These are phyloP conservation scores for Troides helena DNA, from an alignment of 2,888 invertebrate species.

Conservation along the genomic window DNA sequence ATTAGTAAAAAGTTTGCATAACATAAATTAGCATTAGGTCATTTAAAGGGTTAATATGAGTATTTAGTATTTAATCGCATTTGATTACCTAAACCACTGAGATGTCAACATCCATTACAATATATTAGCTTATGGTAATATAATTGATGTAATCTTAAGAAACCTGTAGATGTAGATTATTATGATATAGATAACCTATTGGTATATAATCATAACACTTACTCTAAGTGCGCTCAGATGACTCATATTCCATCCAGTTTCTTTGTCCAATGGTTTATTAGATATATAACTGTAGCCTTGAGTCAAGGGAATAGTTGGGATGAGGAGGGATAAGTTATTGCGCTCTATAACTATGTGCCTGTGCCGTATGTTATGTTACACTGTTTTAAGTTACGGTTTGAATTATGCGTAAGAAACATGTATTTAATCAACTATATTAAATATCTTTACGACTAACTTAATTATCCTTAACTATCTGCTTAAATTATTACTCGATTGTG, in stretches of 20 bases:
- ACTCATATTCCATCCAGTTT: conserved; percentile 44
- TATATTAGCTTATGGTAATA: too few species aligned
- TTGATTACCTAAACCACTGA: too few species aligned
- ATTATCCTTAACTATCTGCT: conserved; percentile 10
- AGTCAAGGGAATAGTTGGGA: conserved; percentile 77
- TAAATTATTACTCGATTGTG: not conserved
- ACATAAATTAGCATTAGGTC: too few species aligned
- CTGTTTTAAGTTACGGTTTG: conserved; percentile 66
- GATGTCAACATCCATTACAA: too few species aligned
- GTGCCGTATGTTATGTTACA: conserved; percentile 72
- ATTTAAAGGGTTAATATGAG: too few species aligned
- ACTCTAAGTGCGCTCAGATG: conserved; percentile 10
- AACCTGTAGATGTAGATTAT: too few species aligned
- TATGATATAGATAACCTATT: too few species aligned
- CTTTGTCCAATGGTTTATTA: conserved; percentile 42
- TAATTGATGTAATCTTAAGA: too few species aligned
- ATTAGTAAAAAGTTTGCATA: too few species aligned
- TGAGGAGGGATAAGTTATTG: conserved; percentile 75
- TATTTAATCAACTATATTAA: conserved; percentile 35
- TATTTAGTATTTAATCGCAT: too few species aligned
- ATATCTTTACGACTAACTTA: conserved; percentile 19
- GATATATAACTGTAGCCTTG: conserved; percentile 68
- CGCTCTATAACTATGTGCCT: conserved; percentile 77
- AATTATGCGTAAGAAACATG: conserved; percentile 43
- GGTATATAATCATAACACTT: not conserved